Evolutionary conservation across 2,888 invertebrate species (phyloP), one percentile per base, ranked within the genome.

Genomic region (Sisyra terminalis): DNA sequence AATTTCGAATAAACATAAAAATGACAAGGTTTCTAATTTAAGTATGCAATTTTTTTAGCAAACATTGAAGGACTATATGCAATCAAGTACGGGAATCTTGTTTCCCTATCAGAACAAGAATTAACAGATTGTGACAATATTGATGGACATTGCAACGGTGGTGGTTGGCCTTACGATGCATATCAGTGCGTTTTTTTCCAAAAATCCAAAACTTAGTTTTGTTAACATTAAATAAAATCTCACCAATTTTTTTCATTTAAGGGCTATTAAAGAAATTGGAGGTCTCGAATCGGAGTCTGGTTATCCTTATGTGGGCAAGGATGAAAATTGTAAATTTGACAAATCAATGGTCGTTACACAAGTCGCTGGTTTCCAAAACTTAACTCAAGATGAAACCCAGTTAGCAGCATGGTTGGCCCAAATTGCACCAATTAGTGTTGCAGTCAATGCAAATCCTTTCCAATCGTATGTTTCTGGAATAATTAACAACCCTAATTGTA

Each of bases 31-130:
- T 5, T 24, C 24, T n/a, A n/a, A n/a, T n/a, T n/a, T n/a, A n/a
- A n/a, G n/a, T n/a, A n/a, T n/a, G n/a, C n/a, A n/a, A n/a, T n/a
- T n/a, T 38, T 48, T 50, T 4, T 52, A 69, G 69, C 68, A 29
- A 97, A 97, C 57, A 73, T 98, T 43, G 97, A 98, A 61, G 94
- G 96, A 1, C 81, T 88, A 50, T 90, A 89, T 71, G 88, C 89
- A 42, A 68, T 93, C 41, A 78, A 83, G 53, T 75, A 81, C 39
- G 78, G 78, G 1, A 64, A 80, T 41, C 65, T 94, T 40, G 54
- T 87, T 36, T 85, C 89, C 7, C 73, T 93, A 16, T 94, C 93
- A 0, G 94, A 96, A 58, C 94, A 96, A 65, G 92, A 93, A 59
- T 62, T 98, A 46, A 84, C 98, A 14, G 97, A 97, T 64, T 98